Conservation (phyloP, 2,797 vertebrate species). For the Ceyx erithaca region DNA sequence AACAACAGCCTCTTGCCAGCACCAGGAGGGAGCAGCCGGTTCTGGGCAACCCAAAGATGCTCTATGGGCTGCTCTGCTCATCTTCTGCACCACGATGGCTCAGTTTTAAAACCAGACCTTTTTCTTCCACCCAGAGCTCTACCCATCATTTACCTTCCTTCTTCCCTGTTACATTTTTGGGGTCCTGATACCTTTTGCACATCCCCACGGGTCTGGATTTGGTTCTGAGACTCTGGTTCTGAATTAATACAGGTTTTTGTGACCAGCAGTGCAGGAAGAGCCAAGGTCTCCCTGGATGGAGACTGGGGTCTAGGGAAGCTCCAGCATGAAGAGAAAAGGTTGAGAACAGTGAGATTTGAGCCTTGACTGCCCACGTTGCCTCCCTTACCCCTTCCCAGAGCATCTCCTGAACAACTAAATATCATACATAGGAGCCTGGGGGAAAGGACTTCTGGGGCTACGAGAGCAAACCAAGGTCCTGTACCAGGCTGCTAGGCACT, state of each 20-base stretch:
- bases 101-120: neutral
- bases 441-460: neutral
- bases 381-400: neutral
- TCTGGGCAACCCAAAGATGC: constrained; percentile 19
- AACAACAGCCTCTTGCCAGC: constrained; percentile 37
- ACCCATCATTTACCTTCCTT: neutral
- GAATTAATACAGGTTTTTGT: accelerated
- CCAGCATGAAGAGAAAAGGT: neutral
- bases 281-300: neutral
- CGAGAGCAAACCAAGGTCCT: neutral
- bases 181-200: neutral
- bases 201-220: neutral
- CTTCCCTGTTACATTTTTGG: neutral
- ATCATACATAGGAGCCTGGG: accelerated
- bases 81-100: accelerated
- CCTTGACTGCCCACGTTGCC: accelerated
- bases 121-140: neutral
- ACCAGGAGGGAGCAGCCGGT: constrained; percentile 53
- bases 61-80: constrained; percentile 51
- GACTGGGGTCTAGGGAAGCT: accelerated
- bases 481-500: accelerated
- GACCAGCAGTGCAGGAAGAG: neutral
- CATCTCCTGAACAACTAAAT: neutral
- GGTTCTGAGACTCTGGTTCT: neutral
- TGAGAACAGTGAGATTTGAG: neutral